Evolutionary conservation across 2,797 vertebrate genomes (phyloP), one percentile per base, ranked within the genome.

Genomic region (Arrhamphus sclerolepis): DNA sequence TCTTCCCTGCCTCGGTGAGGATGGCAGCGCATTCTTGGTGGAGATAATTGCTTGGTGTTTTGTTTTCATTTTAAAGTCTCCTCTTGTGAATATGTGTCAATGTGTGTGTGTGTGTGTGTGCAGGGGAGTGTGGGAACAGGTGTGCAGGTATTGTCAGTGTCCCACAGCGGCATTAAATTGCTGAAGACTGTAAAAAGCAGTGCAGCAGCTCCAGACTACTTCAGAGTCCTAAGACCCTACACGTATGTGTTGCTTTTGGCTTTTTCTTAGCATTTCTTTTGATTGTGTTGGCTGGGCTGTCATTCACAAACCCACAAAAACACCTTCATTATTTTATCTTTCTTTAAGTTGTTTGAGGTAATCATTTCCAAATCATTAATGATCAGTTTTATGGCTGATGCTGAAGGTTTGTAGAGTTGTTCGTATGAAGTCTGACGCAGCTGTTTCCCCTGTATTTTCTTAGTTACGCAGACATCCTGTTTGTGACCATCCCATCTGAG

Each of bases 81-180:
- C 43, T 0, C 73, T 20, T 57, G 34, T 58, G 47, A 21, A 57
- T 72, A 44, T 66, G 60, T 80, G 41, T 62, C 42, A 75, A 46
- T 80, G 66, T 82, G 77, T 81, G 55, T 54, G 43, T 82, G 61
- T 80, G 66, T 82, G 77, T 81, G 55, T 54, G 43, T 82, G 61
- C 79, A 99, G 98, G 97, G 97, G 50, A 98, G 96, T 0, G 97
- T 97, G 42, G 98, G 97, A 65, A 98, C 96, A 0, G 96, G 96
- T 0, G 96, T 99, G 55, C 96, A 98, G 92, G 93, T 98, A 83
- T 79, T 99, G 61, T 94, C 95, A 0, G 95, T 98, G 67, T 98
- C 96, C 44, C 96, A 99, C 68, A 52, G 68, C 0, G 96, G 97
- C 5, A 92, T 99, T 68, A 98, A 97, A 65, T 94, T 99, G 51